phyloP scores from a whole-genome alignment of 1,140 invertebrate species.

The Gryon sp. region DNA sequence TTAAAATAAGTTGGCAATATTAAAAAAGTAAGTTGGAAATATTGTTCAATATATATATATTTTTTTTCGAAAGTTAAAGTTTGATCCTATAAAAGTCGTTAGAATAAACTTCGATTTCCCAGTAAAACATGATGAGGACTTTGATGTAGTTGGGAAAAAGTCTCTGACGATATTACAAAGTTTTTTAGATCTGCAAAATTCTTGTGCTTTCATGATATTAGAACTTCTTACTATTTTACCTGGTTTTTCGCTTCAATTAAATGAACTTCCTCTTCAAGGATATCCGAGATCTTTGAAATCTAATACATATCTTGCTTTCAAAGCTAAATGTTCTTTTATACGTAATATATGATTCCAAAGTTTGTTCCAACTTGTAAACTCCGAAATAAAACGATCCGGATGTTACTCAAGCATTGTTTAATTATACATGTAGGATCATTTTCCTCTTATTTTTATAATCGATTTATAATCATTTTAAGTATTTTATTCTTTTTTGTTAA shows the following conservation, averaged over 20 bases:
- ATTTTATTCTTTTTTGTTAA: too few species aligned
- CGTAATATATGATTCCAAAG: slow-evolving; percentile 27
- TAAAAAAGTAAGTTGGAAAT: slow-evolving; percentile 9
- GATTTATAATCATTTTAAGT: too few species aligned
- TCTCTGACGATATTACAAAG: slow-evolving; percentile 46
- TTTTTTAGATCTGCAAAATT: slow-evolving; percentile 33
- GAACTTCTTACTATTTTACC: slow-evolving; percentile 52
- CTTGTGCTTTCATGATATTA: slow-evolving; percentile 38
- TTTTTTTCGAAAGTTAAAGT: slow-evolving; percentile 26
- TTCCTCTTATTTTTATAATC: background rate
- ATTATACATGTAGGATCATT: slow-evolving; percentile 5
- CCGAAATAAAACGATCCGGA: background rate
- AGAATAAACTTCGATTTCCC: slow-evolving; percentile 58
- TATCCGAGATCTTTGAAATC: slow-evolving; percentile 45
- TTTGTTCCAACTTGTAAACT: slow-evolving; percentile 15
- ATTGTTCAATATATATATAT: background rate
- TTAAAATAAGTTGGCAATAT: too few species aligned
- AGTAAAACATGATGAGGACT: slow-evolving; percentile 37
- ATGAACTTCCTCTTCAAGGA: slow-evolving; percentile 44
- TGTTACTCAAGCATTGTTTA: slow-evolving; percentile 7
- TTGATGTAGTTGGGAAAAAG: slow-evolving; percentile 54
- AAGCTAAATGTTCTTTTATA: slow-evolving; percentile 32
- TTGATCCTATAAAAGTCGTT: slow-evolving; percentile 58
- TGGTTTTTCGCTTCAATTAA: slow-evolving; percentile 57
- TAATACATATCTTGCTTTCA: slow-evolving; percentile 46